Evolutionary conservation across 2,113 vertebrate genomes (phyloP), one percentile per base, ranked within the genome.

Genomic region (Pseudopipra pipra): DNA sequence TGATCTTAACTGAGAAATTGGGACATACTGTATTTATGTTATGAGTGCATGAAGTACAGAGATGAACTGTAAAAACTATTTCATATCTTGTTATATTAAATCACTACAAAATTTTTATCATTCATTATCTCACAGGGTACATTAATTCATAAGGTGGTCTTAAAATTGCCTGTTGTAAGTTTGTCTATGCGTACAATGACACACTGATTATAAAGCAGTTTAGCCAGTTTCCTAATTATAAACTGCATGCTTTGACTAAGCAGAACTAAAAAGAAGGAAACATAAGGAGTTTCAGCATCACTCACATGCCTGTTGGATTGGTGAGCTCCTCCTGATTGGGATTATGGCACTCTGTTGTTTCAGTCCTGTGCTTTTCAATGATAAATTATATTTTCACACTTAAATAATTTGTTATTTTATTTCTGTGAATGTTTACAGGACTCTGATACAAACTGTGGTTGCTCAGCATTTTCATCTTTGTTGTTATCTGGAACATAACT

Each of bases 281-380:
- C 8, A 10, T 17, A 56, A 31, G 20, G 24, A 55, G 7, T 30
- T 93, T 68, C n/a, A 81, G 11, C 22, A 49, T 43, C 37, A 9
- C 4, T 75, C 12, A 39, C 0, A 0, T 58, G n/a, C 13, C 19
- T 59, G 0, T 5, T 75, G 17, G 12, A 22, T 28, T 54, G 31
- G 41, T 73, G 43, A 79, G 37, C 15, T 67, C 61, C 46, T 71
- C 43, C 54, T 12, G 10, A 35, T 0, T 47, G 19, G 16, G 30
- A 22, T 47, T 37, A 15, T 12, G 68, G 10, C 25, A 6, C 7
- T 63, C 7, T 67, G 8, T 51, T 39, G 3, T 9, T 43, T 73
- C 54, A 84, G 46, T n/a, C 11, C 5, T 70, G 1, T 70, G 68
- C 4, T 77, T 89, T 61, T 66, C 49, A 39, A 14, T 37, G 27